Evolutionary conservation across 2,888 invertebrate species (phyloP), one percentile per base, ranked within the genome.

Genomic region (Leucoptera coffeella): DNA sequence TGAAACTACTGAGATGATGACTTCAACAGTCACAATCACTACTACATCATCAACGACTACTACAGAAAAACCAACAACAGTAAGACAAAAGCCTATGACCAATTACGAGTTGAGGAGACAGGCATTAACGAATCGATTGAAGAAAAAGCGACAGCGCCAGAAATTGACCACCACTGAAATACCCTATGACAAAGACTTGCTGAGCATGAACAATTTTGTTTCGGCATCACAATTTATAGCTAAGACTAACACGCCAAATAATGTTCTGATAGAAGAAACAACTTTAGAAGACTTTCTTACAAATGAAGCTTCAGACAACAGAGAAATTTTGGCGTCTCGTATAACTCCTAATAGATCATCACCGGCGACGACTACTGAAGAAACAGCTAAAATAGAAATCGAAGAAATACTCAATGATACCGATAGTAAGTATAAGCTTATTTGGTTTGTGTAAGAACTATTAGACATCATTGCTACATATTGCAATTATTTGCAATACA

Each of bases 351-450:
- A 17, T 17, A 17, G 9, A 17, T 17, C 17, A 17, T 22, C 35
- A 37, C 25, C 39, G 4, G 41, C 41, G 13, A 41, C 40, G 27
- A 45, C 54, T 11, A 58, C 59, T 27, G 57, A 61, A 40, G 51
- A 69, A 32, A 62, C 62, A 17, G 76, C 77, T 2, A 74, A 75
- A 47, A 60, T 75, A 28, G 82, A 83, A 59, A 75, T 83, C 24
- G 67, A 80, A 41, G 81, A 82, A 52, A 71, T 83, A 15, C 58
- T 83, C 11, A 75, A 75, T 38, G 81, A 82, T 47, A 73, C 73
- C 7, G 48, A 55, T 26, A 62, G 73, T 52, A 55, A 53, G 57
- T 45, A 31, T n/a, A n/a, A n/a, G n/a, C n/a, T n/a, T n/a, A n/a
- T n/a, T n/a, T n/a, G n/a, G n/a, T n/a, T n/a, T n/a, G n/a, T n/a